Percentiles rank a stretch among this genome's conserved stretches.
Conservation (phyloP, 2,113 vertebrate species). For the Eubucco bourcierii region DNA sequence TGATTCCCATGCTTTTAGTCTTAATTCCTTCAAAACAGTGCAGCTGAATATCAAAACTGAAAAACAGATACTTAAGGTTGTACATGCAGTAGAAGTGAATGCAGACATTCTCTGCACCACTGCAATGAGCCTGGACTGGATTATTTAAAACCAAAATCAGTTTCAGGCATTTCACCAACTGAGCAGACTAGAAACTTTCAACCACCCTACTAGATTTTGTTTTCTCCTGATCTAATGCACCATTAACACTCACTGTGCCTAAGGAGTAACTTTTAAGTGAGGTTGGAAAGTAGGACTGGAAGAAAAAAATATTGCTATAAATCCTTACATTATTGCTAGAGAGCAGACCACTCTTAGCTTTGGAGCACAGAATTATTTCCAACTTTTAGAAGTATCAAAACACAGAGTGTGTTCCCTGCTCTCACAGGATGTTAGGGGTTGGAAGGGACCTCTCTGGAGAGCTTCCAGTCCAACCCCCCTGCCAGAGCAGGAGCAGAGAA, state of each 20-base stretch:
- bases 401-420: background rate
- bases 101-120: background rate
- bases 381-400: background rate
- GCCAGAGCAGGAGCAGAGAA: no score
- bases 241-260: background rate
- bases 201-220: background rate
- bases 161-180: background rate
- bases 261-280: background rate
- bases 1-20: background rate
- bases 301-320: background rate
- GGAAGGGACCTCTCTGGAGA: background rate
- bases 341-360: background rate
- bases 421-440: background rate
- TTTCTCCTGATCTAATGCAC: background rate
- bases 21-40: background rate
- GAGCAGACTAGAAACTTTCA: background rate
- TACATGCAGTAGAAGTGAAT: background rate
- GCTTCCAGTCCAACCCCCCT: no score
- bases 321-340: background rate
- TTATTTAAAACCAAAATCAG: background rate
- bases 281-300: background rate
- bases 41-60: background rate
- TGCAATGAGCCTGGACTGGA: background rate
- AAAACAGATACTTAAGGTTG: background rate
- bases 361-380: background rate